Base-by-base conservation (phyloP, 2,113 vertebrate species). In the Hippocampus abdominalis region DNA sequence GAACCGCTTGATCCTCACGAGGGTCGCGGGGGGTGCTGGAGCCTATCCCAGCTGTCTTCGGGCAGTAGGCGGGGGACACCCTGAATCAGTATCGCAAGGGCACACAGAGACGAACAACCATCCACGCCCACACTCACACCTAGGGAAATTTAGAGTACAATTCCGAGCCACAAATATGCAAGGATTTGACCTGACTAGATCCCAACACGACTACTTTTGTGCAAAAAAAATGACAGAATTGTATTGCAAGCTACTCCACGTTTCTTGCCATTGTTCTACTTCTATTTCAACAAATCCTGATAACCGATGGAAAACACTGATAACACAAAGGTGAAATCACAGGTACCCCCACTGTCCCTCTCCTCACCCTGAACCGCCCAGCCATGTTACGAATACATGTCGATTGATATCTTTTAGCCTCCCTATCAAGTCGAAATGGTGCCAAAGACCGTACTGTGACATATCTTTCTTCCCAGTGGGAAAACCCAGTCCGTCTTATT, bases 381-480 rank as follows among this genome's bases (percentile, higher is more conserved):
- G 8, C 56, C 39, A 1, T 20, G 9, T 27, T 61, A 51, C 49
- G 25, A 15, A 62, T 68, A 27, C 66, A 61, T 16, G 70, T 49
- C 59, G 9, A 10, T 25, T 49, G 61, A 71, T 77, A 74, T 81
- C 78, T 79, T 64, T 73, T 21, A 73, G 70, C 32, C 68, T 73
- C 46, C 62, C 66, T 73, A 72, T 81, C 75, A 69, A 66, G 65
- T 71, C 27, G 70, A 61, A 74, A 12, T 61, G 69, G 68, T 72
- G 29, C 82, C 75, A 69, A 53, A 81, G 71, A 46, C 74, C 74
- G 4, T 62, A 68, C 15, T 72, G 65, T 74, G 76, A 78, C 81
- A 81, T 67, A 80, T 80, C 78, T 61, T 39, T 72, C 77, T 62
- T 68, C 75, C 73, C 75, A 73, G 66, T 74, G 81, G 80, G 74